These are phyloP conservation scores for Augochlorella aurata DNA, from an alignment of 2,888 invertebrate species.

Conservation along the genomic window DNA sequence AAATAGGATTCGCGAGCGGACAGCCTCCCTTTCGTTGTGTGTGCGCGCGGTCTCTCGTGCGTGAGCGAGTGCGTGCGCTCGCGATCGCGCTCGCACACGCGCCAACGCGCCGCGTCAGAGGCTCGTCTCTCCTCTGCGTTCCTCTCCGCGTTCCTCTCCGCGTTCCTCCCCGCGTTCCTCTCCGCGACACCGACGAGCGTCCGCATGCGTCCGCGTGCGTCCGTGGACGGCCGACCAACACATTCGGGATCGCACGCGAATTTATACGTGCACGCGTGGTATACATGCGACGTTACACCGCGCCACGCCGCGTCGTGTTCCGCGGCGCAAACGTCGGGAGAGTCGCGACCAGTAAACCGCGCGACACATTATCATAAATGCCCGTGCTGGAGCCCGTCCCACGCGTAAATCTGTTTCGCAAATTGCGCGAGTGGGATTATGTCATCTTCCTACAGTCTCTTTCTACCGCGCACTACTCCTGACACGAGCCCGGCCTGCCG, in stretches of 20 bases:
- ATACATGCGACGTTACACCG: constrained; percentile 22
- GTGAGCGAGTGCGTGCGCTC: background rate
- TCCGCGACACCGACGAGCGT: background rate
- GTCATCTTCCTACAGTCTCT: constrained; percentile 71
- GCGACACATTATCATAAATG: constrained; percentile 81
- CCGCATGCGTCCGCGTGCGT: background rate
- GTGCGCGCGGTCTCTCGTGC: constrained; percentile 22
- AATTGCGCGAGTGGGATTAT: constrained; percentile 77
- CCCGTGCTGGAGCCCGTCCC: constrained; percentile 76
- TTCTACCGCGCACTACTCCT: constrained; percentile 48
- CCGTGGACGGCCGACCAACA: constrained; percentile 14
- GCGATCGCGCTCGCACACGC: background rate
- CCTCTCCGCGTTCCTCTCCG: background rate
- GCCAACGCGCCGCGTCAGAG: background rate
- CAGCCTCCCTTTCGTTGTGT: background rate
- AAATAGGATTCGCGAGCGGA: constrained; percentile 76
- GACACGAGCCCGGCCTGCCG: constrained; percentile 46
- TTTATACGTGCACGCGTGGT: constrained; percentile 35
- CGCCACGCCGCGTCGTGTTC: background rate
- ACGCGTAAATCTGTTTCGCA: constrained; percentile 81
- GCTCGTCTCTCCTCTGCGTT: too few species aligned
- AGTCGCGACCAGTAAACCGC: constrained; percentile 73
- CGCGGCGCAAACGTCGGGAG: constrained; percentile 31
- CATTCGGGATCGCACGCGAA: constrained; percentile 20
- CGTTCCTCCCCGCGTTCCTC: too few species aligned